Conservation (phyloP, 2,888 invertebrate species). For the Oligia latruncula region DNA sequence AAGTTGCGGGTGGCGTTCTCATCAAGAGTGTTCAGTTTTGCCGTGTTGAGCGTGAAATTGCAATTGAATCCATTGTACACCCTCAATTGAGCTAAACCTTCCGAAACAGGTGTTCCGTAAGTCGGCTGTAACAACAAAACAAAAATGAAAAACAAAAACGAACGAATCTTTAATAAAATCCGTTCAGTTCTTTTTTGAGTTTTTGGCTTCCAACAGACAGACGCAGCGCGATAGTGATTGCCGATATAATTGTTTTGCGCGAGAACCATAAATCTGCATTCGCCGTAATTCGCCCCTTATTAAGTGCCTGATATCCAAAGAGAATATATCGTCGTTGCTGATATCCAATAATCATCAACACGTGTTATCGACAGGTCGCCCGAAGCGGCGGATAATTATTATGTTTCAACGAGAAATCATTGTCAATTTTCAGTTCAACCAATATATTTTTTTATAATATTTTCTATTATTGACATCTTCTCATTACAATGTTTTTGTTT, state of each 20-base stretch:
- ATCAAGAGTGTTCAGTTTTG: slow-evolving; percentile 50
- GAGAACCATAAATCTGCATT: neutral
- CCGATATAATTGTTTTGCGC: neutral
- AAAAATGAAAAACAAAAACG: neutral
- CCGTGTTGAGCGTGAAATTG: slow-evolving; percentile 81
- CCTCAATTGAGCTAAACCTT: slow-evolving; percentile 91
- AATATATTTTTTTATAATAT: too few species aligned
- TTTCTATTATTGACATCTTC: neutral
- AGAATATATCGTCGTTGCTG: too few species aligned
- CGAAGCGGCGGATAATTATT: neutral
- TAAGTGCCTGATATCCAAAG: neutral
- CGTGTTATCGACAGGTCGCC: neutral
- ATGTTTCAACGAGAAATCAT: neutral
- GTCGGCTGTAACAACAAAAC: slow-evolving; percentile 85
- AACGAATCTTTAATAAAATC: neutral
- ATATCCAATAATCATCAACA: neutral
- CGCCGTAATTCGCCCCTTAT: neutral
- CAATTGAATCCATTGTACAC: slow-evolving; percentile 93
- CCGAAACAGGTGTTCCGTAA: slow-evolving; percentile 90
- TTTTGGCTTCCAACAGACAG: neutral
- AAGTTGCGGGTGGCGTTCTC: slow-evolving; percentile 64
- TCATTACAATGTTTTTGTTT: neutral
- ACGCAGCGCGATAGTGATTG: neutral
- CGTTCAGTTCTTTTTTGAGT: neutral
- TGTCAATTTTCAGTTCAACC: neutral